Percentiles rank a stretch among this genome's conserved stretches.
Conservation (phyloP, 1,140 invertebrate species). For the Aphelinus atriplicis region DNA sequence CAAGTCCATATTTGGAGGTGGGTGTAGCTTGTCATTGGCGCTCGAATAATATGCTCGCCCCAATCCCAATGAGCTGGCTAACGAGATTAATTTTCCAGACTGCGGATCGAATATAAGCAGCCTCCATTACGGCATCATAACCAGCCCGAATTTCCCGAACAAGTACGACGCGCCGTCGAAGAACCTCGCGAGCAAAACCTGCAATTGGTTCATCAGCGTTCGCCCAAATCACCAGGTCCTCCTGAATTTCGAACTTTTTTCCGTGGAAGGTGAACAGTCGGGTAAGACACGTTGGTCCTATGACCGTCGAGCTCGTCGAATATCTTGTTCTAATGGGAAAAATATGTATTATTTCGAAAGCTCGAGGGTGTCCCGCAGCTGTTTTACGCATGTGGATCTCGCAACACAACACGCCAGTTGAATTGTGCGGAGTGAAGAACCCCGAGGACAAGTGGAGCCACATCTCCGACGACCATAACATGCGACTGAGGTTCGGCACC, state of each 20-base stretch:
- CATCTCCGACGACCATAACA: slow-evolving; percentile 83
- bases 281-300: slow-evolving; percentile 66
- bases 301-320: neutral
- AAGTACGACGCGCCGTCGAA: slow-evolving; percentile 83
- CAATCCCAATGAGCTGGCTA: neutral
- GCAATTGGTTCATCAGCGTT: slow-evolving; percentile 92
- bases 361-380: slow-evolving; percentile 88
- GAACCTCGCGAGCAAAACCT: slow-evolving; percentile 81
- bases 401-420: slow-evolving; percentile 77
- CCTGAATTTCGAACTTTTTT: slow-evolving; percentile 87
- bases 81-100: slow-evolving; percentile 66
- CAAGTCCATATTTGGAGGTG: slow-evolving; percentile 85
- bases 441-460: slow-evolving; percentile 80
- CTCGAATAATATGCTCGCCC: neutral
- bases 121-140: slow-evolving; percentile 83
- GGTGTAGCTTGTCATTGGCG: neutral
- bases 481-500: slow-evolving; percentile 77
- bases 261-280: slow-evolving; percentile 86
- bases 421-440: slow-evolving; percentile 88
- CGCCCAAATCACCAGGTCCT: slow-evolving; percentile 83
- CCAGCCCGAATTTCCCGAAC: slow-evolving; percentile 86
- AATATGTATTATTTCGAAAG: slow-evolving; percentile 60
- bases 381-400: slow-evolving; percentile 89
- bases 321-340: neutral
- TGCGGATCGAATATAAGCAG: slow-evolving; percentile 91